Conservation (phyloP, 2,113 vertebrate species). For the Pica pica region DNA sequence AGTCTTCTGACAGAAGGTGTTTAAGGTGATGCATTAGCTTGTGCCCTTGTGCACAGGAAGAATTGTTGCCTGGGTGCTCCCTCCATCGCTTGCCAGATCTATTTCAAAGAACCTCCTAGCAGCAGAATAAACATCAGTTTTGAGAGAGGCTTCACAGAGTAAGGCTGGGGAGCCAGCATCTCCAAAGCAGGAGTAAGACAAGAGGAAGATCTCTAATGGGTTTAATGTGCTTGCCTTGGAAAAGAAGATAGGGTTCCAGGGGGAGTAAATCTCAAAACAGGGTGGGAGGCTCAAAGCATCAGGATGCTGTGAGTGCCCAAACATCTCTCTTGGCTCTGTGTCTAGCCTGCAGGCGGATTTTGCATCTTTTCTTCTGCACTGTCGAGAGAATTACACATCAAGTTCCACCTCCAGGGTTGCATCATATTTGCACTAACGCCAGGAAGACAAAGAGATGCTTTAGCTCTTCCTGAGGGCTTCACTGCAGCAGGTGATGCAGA, state of each 20-base stretch:
- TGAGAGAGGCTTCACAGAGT: not conserved
- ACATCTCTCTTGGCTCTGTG: not conserved
- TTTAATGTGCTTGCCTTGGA: not conserved
- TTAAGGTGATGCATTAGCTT: not conserved
- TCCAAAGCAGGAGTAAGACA: not conserved
- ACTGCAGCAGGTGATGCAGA: not conserved
- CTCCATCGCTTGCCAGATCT: not conserved
- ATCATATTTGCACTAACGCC: not conserved
- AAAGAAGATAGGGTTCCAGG: not conserved
- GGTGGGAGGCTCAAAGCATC: not conserved
- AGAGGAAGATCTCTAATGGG: not conserved
- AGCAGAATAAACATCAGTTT: not conserved
- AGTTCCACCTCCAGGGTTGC: not conserved
- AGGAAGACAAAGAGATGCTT: not conserved
- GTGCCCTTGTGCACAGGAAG: not conserved
- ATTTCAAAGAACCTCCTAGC: not conserved
- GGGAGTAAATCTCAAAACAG: not conserved
- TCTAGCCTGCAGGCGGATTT: not conserved
- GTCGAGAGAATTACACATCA: not conserved
- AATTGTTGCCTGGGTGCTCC: not conserved
- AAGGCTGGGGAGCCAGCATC: not conserved
- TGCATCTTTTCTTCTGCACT: not conserved
- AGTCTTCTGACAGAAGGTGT: not conserved
- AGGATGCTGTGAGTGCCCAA: not conserved
- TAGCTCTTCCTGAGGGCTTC: not conserved